Conservation (phyloP, 1,140 invertebrate genomes). For the Ceratina japonica region DNA sequence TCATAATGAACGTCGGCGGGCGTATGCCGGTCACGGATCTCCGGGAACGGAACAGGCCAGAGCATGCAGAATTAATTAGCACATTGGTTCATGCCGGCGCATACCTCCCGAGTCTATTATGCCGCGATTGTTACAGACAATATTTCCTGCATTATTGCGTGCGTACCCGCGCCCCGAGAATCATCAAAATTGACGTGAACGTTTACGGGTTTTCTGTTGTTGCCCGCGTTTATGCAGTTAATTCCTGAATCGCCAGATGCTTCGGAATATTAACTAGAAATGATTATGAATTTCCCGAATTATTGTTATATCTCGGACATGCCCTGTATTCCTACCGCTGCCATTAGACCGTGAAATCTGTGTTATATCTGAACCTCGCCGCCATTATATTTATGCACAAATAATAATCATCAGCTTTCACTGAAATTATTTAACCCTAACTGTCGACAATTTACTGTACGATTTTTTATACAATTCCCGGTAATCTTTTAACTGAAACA, state of each 20-base stretch:
- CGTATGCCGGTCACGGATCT: conserved; percentile 32
- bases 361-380: too few species aligned
- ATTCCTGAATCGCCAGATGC: too few species aligned
- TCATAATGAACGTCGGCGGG: background rate
- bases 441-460: too few species aligned
- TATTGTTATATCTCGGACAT: background rate
- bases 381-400: too few species aligned
- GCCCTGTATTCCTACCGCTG: too few species aligned
- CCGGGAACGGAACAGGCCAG: background rate
- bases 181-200: background rate
- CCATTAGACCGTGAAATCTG: too few species aligned
- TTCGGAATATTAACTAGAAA: too few species aligned
- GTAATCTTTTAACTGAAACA: too few species aligned
- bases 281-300: background rate
- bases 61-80: conserved; percentile 35
- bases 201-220: too few species aligned
- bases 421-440: too few species aligned
- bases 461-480: too few species aligned
- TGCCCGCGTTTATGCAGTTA: background rate
- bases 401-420: too few species aligned
- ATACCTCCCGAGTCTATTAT: conserved; percentile 19
- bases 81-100: conserved; percentile 22
- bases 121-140: background rate
- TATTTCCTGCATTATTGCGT: conserved; percentile 8
- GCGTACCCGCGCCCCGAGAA: background rate